These are phyloP conservation scores for Telmatherina bonti DNA, from an alignment of 2,797 vertebrate genomes.

Conservation along the genomic window DNA sequence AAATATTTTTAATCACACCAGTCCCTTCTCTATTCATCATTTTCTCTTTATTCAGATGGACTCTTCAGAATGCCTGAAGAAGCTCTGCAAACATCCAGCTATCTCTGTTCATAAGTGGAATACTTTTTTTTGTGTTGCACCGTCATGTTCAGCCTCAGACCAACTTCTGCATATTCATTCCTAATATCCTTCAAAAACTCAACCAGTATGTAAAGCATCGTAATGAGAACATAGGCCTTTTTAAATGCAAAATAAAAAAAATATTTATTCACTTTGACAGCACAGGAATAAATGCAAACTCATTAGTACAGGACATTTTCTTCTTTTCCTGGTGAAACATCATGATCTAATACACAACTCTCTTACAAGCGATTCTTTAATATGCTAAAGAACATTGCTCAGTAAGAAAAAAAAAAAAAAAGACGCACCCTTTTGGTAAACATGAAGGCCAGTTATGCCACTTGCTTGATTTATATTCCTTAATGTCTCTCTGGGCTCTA, in stretches of 20 bases:
- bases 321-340: not conserved
- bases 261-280: not conserved
- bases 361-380: not conserved
- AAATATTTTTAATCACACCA: not conserved
- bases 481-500: not conserved
- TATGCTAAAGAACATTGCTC: not conserved
- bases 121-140: not conserved
- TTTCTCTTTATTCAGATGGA: not conserved
- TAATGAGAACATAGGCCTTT: not conserved
- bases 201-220: not conserved
- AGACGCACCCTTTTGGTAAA: slow-evolving; percentile 2
- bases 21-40: not conserved
- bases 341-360: not conserved
- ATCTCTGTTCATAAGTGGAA: not conserved
- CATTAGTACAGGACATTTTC: no score
- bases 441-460: slow-evolving; percentile 6
- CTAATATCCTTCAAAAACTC: not conserved
- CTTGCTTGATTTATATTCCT: not conserved
- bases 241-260: not conserved
- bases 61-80: not conserved
- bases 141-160: not conserved
- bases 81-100: not conserved
- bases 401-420: no score
- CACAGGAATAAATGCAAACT: no score
- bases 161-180: not conserved